phyloP scores from a whole-genome alignment of 1,140 invertebrate genomes.

The Drosophila triauraria region DNA sequence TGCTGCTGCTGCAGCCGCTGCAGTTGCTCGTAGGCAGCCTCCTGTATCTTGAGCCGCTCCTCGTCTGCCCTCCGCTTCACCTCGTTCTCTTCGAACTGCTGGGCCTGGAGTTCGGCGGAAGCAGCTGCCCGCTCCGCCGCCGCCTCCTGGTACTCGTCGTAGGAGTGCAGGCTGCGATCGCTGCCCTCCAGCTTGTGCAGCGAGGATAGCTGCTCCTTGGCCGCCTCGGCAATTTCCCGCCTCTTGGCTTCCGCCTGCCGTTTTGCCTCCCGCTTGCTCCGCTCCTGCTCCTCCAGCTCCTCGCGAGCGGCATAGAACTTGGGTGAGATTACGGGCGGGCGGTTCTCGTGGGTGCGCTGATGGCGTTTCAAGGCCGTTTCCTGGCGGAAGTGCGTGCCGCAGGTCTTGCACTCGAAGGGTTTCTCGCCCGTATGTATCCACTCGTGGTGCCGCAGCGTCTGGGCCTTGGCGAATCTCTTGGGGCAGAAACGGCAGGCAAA shows the following conservation, averaged over 20 bases:
- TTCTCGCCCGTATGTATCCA: constrained; percentile 85
- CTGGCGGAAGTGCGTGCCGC: constrained; percentile 79
- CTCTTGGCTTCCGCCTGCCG: constrained; percentile 72
- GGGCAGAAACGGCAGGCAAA: constrained; percentile 81
- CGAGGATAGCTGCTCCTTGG: constrained; percentile 71
- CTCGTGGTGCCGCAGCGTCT: constrained; percentile 81
- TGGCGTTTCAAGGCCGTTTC: constrained; percentile 79
- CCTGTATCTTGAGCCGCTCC: constrained; percentile 71
- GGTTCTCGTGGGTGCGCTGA: constrained; percentile 78
- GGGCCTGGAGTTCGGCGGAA: constrained; percentile 70
- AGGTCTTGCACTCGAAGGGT: constrained; percentile 76
- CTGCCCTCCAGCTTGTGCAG: constrained; percentile 66
- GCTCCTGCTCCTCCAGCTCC: constrained; percentile 76
- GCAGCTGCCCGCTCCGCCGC: constrained; percentile 72
- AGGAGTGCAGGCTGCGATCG: constrained; percentile 67
- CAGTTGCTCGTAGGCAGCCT: constrained; percentile 74
- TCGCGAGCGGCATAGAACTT: constrained; percentile 79
- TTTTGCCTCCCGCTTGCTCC: constrained; percentile 67
- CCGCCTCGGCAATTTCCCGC: constrained; percentile 74
- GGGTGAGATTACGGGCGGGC: constrained; percentile 72
- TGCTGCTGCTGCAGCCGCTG: constrained; percentile 67
- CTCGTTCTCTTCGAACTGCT: constrained; percentile 74
- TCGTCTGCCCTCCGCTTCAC: constrained; percentile 61
- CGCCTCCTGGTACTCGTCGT: constrained; percentile 73
- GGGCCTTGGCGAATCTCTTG: constrained; percentile 78